Conservation (phyloP, 2,888 invertebrate species). For the Cacoxenus indagator region DNA sequence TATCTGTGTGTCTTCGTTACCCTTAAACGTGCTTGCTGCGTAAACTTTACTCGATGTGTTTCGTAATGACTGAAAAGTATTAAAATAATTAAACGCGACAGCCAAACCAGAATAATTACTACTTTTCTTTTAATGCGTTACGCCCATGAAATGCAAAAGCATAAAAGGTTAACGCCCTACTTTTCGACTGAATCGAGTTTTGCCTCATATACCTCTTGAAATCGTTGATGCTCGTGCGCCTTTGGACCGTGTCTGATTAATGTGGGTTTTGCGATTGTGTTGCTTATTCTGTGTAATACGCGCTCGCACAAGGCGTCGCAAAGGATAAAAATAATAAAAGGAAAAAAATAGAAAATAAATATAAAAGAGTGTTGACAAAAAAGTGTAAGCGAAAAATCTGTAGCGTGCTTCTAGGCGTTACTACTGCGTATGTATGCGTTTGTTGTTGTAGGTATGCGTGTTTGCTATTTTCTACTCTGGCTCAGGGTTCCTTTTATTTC, state of each 20-base stretch:
- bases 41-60: neutral
- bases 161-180: neutral
- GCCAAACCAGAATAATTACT: constrained; percentile 35
- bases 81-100: constrained; percentile 38
- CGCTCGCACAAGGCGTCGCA: neutral
- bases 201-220: constrained; percentile 23
- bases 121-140: constrained; percentile 30
- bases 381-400: neutral
- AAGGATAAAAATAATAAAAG: neutral
- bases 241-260: constrained; percentile 1
- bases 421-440: neutral
- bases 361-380: no score
- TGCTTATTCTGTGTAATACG: constrained; percentile 2
- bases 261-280: neutral
- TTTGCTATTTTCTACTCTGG: neutral
- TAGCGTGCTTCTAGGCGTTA: neutral
- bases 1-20: neutral
- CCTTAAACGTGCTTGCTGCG: neutral
- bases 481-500: neutral
- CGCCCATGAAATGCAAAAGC: constrained; percentile 7
- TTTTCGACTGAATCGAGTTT: neutral
- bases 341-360: no score
- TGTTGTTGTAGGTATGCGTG: neutral
- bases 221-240: no score
- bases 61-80: constrained; percentile 9